phyloP scores from a whole-genome alignment of 1,140 invertebrate species.

The Galleria mellonella region DNA sequence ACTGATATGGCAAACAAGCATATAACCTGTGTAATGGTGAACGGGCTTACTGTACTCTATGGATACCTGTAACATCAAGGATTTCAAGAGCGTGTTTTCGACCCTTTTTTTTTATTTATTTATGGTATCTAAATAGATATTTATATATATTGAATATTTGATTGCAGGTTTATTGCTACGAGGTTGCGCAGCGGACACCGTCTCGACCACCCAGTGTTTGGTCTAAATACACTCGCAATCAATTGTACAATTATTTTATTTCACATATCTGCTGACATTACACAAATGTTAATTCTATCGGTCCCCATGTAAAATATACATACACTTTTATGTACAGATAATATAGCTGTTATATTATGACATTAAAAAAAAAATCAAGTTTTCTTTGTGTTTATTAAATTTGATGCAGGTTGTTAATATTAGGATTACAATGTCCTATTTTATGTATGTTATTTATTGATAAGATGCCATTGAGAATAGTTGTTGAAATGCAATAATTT shows the following conservation, averaged over 20 bases:
- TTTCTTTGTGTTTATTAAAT: constrained; percentile 9
- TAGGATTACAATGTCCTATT: constrained; percentile 16
- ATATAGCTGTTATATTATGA: constrained; percentile 18
- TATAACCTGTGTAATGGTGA: too few relatives aligned
- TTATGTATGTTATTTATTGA: constrained; percentile 29
- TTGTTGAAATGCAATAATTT: constrained; percentile 13
- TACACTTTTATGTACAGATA: constrained; percentile 41
- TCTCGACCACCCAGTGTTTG: constrained; percentile 5
- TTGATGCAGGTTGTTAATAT: constrained; percentile 25
- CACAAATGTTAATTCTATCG: constrained; percentile 6
- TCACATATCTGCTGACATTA: constrained; percentile 21
- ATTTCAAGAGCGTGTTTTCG: too few relatives aligned
- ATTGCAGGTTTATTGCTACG: constrained; percentile 50
- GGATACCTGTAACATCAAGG: too few relatives aligned
- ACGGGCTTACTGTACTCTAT: too few relatives aligned
- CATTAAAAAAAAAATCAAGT: constrained; percentile 15
- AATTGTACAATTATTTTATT: constrained; percentile 38
- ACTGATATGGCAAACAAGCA: too few relatives aligned
- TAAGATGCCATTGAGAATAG: constrained; percentile 16
- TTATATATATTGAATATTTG: too few relatives aligned
- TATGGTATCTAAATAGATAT: too few relatives aligned
- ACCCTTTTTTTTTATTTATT: too few relatives aligned
- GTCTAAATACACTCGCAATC: constrained; percentile 44
- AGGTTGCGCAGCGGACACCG: constrained; percentile 10
- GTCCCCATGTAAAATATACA: constrained; percentile 15